A percentile compares a stretch with the other conserved stretches of the same genome.
These are phyloP conservation scores for Ectemnius lituratus DNA, from an alignment of 2,888 invertebrate genomes.

Conservation along the genomic window DNA sequence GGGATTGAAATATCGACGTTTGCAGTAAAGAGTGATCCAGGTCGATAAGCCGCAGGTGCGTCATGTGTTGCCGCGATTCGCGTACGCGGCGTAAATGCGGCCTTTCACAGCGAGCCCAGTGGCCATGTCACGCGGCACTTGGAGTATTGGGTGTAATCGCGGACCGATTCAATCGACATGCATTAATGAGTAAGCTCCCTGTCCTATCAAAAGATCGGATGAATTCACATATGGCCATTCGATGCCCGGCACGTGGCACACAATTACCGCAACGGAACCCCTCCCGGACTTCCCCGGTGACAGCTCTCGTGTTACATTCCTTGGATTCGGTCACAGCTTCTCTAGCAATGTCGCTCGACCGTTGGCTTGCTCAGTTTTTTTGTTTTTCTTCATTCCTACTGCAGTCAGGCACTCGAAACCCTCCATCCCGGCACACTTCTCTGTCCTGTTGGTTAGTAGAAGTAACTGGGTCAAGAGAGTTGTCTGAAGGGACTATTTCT, in stretches of 20 bases:
- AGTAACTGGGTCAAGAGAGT: too few relatives aligned
- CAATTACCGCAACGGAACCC: constrained; percentile 16
- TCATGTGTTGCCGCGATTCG: not conserved
- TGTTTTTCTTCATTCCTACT: too few relatives aligned
- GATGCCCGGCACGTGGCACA: constrained; percentile 44
- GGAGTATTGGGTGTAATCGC: constrained; percentile 36
- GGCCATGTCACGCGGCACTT: constrained; percentile 42
- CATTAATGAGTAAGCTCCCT: constrained; percentile 46
- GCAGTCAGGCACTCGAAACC: too few relatives aligned
- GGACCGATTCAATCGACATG: constrained; percentile 47
- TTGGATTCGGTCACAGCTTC: constrained; percentile 6
- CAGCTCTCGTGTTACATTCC: constrained; percentile 26
- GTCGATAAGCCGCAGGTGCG: not conserved
- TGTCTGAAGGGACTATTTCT: too few relatives aligned
- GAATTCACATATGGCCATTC: constrained; percentile 31
- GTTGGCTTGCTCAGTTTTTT: too few relatives aligned
- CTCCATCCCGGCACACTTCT: too few relatives aligned
- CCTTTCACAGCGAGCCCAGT: constrained; percentile 9
- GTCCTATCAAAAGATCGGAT: constrained; percentile 5
- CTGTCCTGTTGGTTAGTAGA: not conserved
- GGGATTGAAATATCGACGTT: too few relatives aligned
- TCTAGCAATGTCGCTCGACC: too few relatives aligned
- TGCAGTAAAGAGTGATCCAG: not conserved
- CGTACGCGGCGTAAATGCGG: constrained; percentile 11
- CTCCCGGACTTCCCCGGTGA: too few relatives aligned